Evolutionary conservation across 2,797 vertebrate species (phyloP).

Genomic region (Neosalanx taihuensis): DNA sequence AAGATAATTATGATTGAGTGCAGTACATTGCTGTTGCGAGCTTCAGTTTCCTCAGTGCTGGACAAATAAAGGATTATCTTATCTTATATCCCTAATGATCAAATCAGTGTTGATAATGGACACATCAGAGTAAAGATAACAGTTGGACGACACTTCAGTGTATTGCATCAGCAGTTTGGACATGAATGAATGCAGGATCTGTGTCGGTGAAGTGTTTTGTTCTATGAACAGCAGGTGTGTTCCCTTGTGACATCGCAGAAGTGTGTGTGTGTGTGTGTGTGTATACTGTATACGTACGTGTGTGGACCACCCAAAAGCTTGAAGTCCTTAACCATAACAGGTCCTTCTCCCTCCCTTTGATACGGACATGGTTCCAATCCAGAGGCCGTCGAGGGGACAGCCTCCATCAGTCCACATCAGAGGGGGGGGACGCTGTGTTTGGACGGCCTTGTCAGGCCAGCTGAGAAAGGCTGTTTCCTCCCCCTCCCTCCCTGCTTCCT

Average conservation of each 20-base stretch:
- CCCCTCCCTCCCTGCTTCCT: not conserved
- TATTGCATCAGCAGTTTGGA: too few species aligned
- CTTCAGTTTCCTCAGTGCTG: too few species aligned
- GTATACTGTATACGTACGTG: not conserved
- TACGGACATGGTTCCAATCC: conserved; percentile 49
- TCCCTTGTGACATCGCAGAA: conserved; percentile 21
- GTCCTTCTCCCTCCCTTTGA: conserved; percentile 62
- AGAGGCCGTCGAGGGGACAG: conserved; percentile 40
- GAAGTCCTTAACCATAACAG: conserved; percentile 70
- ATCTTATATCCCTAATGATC: too few species aligned
- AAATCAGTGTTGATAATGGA: too few species aligned
- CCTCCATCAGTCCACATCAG: conserved; percentile 54
- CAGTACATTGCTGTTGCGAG: too few species aligned
- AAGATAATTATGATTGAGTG: too few species aligned
- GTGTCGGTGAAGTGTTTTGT: too few species aligned
- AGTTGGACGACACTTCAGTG: too few species aligned
- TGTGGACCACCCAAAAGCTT: conserved; percentile 71
- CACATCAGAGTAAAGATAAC: too few species aligned
- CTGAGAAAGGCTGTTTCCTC: conserved; percentile 24
- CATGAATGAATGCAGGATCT: too few species aligned
- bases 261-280: conserved; percentile 18
- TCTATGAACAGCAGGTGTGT: conserved; percentile 28
- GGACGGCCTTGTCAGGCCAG: conserved; percentile 53
- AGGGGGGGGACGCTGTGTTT: conserved; percentile 54
- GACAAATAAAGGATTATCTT: too few species aligned